These are phyloP conservation scores for Trichopoda pennipes DNA, from an alignment of 2,888 invertebrate genomes.

Conservation along the genomic window DNA sequence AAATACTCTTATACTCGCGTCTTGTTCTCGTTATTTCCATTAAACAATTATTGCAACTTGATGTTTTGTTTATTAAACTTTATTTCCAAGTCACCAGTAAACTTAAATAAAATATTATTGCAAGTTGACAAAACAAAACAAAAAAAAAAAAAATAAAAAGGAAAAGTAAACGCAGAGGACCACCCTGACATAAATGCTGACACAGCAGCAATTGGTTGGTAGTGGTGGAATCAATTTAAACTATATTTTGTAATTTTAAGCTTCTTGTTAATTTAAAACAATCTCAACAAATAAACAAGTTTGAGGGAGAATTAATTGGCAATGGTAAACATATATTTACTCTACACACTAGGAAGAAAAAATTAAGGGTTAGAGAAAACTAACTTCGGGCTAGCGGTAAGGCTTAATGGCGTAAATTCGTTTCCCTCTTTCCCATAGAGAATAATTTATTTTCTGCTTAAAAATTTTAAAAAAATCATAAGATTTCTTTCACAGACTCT, in stretches of 20 bases:
- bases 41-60: slow-evolving; percentile 34
- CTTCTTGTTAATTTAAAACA: slow-evolving; percentile 62
- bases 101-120: slow-evolving; percentile 52
- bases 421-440: too few species aligned
- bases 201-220: slow-evolving; percentile 55
- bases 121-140: slow-evolving; percentile 49
- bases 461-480: too few species aligned
- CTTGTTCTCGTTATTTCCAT: slow-evolving; percentile 4
- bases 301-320: neutral
- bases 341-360: neutral
- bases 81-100: slow-evolving; percentile 32
- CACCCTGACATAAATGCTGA: slow-evolving; percentile 63
- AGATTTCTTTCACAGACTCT: too few species aligned
- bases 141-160: neutral
- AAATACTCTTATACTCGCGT: too few species aligned
- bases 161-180: slow-evolving; percentile 45
- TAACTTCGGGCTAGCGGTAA: too few species aligned
- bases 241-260: slow-evolving; percentile 14
- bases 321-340: neutral
- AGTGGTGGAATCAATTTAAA: slow-evolving; percentile 64
- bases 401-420: too few species aligned
- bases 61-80: slow-evolving; percentile 29
- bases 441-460: too few species aligned
- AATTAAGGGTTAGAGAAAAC: neutral
- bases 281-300: slow-evolving; percentile 62